These are phyloP conservation scores for Lepeophtheirus nordmannii DNA, from an alignment of 2,888 invertebrate species.

Conservation along the genomic window DNA sequence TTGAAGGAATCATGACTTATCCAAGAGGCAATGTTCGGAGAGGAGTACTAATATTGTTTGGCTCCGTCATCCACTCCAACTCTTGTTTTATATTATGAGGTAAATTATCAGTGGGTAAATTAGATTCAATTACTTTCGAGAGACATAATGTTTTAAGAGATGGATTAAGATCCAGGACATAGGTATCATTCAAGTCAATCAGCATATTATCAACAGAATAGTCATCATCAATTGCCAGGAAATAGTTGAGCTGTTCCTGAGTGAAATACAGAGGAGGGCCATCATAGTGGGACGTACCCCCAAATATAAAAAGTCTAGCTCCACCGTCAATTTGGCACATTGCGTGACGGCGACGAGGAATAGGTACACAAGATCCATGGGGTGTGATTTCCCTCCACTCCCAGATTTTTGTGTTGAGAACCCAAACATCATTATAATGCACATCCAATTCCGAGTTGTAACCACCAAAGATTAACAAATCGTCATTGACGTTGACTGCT, in stretches of 20 bases:
- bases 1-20: too few relatives aligned
- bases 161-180: constrained; percentile 61
- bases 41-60: background rate
- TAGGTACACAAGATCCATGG: constrained; percentile 36
- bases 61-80: background rate
- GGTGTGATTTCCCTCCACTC: constrained; percentile 25
- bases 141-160: constrained; percentile 56
- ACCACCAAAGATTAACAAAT: constrained; percentile 78
- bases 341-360: constrained; percentile 43
- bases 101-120: background rate
- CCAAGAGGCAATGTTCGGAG: background rate
- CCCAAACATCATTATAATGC: constrained; percentile 70
- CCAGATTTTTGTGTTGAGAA: constrained; percentile 42
- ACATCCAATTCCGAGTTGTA: constrained; percentile 57
- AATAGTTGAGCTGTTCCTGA: background rate
- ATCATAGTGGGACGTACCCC: constrained; percentile 15
- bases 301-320: constrained; percentile 16
- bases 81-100: background rate
- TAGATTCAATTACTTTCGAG: constrained; percentile 10
- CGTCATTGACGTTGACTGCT: constrained; percentile 40
- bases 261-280: constrained; percentile 15
- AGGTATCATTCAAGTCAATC: constrained; percentile 65
- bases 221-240: constrained; percentile 1
- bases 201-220: background rate
- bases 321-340: constrained; percentile 10